Evolutionary conservation across 1,140 invertebrate genomes (phyloP).

Genomic region (Camponotus vicinus): DNA sequence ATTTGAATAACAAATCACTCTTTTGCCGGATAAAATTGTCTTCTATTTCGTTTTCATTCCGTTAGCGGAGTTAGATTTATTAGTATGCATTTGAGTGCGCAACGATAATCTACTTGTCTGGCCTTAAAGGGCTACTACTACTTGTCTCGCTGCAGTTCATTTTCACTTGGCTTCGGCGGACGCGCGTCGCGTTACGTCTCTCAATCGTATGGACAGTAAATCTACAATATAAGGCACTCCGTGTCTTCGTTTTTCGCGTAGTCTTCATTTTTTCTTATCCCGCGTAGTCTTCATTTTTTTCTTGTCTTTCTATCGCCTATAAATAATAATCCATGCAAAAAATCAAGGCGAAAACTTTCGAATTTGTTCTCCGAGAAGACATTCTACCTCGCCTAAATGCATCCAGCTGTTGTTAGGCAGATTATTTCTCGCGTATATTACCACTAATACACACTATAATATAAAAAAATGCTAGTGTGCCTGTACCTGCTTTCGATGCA

Average conservation of each 20-base stretch:
- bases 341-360: slow-evolving; percentile 64
- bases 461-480: slow-evolving; percentile 40
- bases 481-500: slow-evolving; percentile 58
- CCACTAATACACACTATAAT: background rate
- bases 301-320: background rate
- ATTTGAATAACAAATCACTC: background rate
- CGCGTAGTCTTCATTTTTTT: slow-evolving; percentile 28
- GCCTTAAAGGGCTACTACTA: background rate
- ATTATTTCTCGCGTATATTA: slow-evolving; percentile 11
- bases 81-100: background rate
- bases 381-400: too few relatives aligned
- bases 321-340: slow-evolving; percentile 2
- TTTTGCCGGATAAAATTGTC: background rate
- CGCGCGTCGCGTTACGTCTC: background rate
- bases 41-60: background rate
- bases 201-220: slow-evolving; percentile 64
- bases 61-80: background rate
- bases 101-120: background rate
- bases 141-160: background rate
- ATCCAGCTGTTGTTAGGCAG: background rate
- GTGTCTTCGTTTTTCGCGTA: background rate
- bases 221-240: slow-evolving; percentile 23
- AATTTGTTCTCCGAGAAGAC: slow-evolving; percentile 26
- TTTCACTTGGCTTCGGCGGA: background rate
- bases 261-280: too few relatives aligned